These are phyloP conservation scores for Parazoanthus swiftii DNA, from an alignment of 92 coral and sea anemone genomes.

Conservation along the genomic window DNA sequence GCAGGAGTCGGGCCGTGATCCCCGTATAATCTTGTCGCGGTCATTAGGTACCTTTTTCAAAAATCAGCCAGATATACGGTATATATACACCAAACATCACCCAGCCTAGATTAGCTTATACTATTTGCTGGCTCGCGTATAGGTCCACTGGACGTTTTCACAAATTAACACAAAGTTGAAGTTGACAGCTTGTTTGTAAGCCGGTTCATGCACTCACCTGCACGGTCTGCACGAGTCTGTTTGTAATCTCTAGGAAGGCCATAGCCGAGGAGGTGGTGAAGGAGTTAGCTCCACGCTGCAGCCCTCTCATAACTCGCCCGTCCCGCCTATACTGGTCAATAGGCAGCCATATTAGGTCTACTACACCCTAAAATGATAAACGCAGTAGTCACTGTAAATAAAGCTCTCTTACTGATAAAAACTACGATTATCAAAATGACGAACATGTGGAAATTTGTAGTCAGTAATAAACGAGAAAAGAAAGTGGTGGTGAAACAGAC, in stretches of 20 bases:
- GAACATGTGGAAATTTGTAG: background rate
- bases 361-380: conserved; percentile 74
- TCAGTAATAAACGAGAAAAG: no score
- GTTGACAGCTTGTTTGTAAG: no score
- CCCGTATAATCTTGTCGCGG: no score
- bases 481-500: background rate
- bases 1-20: no score
- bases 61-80: no score
- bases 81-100: no score
- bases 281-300: conserved; percentile 97
- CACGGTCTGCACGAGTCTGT: conserved; percentile 86
- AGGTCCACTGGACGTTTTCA: no score
- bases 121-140: no score
- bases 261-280: conserved; percentile 98
- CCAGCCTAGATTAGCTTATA: no score
- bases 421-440: background rate
- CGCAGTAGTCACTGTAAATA: background rate
- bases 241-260: conserved; percentile 96
- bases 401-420: background rate
- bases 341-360: conserved; percentile 96
- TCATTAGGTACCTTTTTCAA: no score
- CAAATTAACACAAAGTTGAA: no score
- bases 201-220: conserved; percentile 59
- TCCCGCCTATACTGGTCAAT: conserved; percentile 97
- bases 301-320: conserved; percentile 97